Evolutionary conservation across 2,797 vertebrate genomes (phyloP), one percentile per base, ranked within the genome.

Genomic region (Eulemur mongoz): DNA sequence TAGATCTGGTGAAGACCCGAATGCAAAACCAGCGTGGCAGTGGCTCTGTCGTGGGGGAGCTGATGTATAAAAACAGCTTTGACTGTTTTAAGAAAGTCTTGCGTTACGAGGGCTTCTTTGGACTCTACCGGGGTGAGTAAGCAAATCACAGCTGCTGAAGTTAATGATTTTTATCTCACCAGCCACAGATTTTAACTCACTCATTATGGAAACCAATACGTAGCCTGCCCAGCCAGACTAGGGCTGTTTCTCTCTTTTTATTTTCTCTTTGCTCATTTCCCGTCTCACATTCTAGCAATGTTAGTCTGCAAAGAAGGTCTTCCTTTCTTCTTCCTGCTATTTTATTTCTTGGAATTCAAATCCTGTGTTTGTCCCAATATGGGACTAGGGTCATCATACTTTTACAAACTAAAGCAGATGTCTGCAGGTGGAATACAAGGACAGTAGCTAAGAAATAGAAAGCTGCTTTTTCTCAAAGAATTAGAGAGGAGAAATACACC

Each of bases 21-120:
- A 99, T 99, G 99, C 99, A 99, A 98, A 99, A 99, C 98, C 99
- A 99, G 97, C 99, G 99, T 79, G 99, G 99, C 97, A 99, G 98
- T 0, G 99, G 99, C 92, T 99, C 99, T 92, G 99, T 99, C 0
- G 99, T 99, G 23, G 99, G 99, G 92, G 99, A 99, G 96, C 95
- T 99, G 98, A 99, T 99, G 99, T 99, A 99, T 97, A 99, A 99
- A 98, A 99, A 99, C 99, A 99, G 99, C 98, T 99, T 99, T 59
- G 99, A 99, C 98, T 99, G 99, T 95, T 99, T 99, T 69, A 99
- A 99, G 99, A 99, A 99, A 96, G 99, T 99, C 96, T 98, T 99
- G 82, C 99, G 99, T 91, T 99, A 99, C 61, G 99, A 99, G 98
- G 99, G 99, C 96, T 98, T 99, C 98, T 99, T 99, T 92, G 99